phyloP scores from a whole-genome alignment of 2,113 vertebrate genomes.

The Caranx melampygus region DNA sequence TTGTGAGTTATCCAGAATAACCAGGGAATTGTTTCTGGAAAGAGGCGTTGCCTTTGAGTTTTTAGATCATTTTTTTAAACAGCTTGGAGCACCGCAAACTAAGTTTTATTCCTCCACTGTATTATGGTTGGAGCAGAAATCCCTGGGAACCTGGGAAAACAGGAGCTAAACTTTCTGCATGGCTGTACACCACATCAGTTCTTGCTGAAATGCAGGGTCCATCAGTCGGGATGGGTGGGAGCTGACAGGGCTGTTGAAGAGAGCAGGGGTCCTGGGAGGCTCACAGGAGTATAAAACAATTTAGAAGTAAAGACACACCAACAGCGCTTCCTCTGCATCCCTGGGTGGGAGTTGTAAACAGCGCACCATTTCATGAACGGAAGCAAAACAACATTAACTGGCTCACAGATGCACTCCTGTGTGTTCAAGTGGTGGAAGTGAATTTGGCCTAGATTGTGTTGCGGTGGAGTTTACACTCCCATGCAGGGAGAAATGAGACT shows the following conservation, averaged over 20 bases:
- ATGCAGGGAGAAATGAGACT: not conserved
- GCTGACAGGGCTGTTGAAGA: not conserved
- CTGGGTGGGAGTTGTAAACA: slow-evolving; percentile 4
- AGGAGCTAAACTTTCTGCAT: not conserved
- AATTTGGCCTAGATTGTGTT: not conserved
- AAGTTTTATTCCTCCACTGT: not conserved
- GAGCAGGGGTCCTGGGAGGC: not conserved
- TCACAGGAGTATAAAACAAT: not conserved
- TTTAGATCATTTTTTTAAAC: not conserved
- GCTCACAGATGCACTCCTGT: slow-evolving; percentile 2
- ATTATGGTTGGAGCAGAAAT: not conserved
- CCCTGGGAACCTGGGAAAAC: not conserved
- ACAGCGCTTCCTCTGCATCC: slow-evolving; percentile 2
- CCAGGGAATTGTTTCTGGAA: not conserved
- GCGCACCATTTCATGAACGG: not conserved
- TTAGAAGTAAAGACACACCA: slow-evolving; percentile 14
- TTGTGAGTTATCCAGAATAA: slow-evolving; percentile 12
- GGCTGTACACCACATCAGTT: not conserved
- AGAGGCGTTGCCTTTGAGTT: not conserved
- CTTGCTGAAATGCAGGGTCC: not conserved
- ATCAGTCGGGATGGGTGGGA: not conserved
- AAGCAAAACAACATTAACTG: slow-evolving; percentile 1
- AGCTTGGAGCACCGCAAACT: not conserved
- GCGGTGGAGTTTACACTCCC: not conserved
- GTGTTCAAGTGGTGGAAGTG: slow-evolving; percentile 4